Evolutionary conservation across 2,113 vertebrate species (phyloP), one percentile per base, ranked within the genome.

Genomic region (Pao palembangensis): DNA sequence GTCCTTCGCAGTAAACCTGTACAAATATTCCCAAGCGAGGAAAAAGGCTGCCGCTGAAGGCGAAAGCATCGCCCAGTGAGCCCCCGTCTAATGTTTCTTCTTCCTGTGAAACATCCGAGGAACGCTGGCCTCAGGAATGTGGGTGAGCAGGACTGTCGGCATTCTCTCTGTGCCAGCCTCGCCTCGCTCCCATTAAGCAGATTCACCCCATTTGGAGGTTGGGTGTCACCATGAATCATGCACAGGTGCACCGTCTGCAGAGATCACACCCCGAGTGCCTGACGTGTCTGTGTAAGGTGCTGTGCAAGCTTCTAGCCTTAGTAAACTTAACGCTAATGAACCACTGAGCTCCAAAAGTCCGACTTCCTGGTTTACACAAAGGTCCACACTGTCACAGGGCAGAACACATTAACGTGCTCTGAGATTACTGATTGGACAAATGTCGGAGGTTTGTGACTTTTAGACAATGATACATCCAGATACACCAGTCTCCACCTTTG

Each of bases 281-380:
- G 42, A 60, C 1, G 67, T 68, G 38, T 58, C 76, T 54, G 58
- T 72, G 70, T 61, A 78, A 69, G 76, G 74, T 28, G 28, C 38
- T 8, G 28, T 28, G 54, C 49, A 31, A 31, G 13, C 43, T 44
- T 44, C 43, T 15, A 44, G 16, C 12, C 13, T 42, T 25, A 52
- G 34, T 17, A 4, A 21, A 38, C 5, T 8, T 1, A 8, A 4
- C 4, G 3, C 12, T 31, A 31, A 31, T 8, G 28, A 3, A 2
- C 28, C 2, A 6, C 28, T 31, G 28, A 31, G 28, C 1, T 5
- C 5, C 2, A 31, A 31, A 8, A 8, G 28, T 28, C 6, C 6
- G 28, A 57, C 28, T n/a, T 79, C 25, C 31, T 16, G 44, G 25
- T 74, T 18, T 56, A 51, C 38, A 25, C 60, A 61, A 25, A 49